A percentile compares a stretch with the other conserved stretches of the same genome.
Conservation (phyloP, 2,888 invertebrate species). For the Machimus rusticus region DNA sequence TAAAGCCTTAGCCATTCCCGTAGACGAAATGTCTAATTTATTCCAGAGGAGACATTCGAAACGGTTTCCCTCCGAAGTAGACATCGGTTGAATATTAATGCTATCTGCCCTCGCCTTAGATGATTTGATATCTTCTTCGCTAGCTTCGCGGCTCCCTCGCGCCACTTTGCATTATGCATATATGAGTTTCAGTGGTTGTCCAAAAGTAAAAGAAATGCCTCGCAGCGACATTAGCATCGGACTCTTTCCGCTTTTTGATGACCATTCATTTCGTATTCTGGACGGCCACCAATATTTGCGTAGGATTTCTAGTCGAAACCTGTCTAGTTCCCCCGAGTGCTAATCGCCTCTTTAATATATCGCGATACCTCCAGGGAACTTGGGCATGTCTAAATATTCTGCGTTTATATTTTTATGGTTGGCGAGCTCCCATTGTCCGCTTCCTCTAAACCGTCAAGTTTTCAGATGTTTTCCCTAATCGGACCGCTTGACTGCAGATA, state of each 20-base stretch:
- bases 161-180: neutral
- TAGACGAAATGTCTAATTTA: conserved; percentile 33
- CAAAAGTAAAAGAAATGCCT: conserved; percentile 8
- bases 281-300: conserved; percentile 10
- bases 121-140: conserved; percentile 18
- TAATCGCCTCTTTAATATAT: conserved; percentile 2
- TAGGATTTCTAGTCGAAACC: conserved; percentile 14
- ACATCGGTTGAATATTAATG: conserved; percentile 28
- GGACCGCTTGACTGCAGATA: neutral
- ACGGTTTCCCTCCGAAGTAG: conserved; percentile 19
- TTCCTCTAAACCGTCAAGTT: neutral
- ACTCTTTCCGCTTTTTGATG: conserved; percentile 26
- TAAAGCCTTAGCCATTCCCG: neutral
- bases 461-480: conserved; percentile 7
- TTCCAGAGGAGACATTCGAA: conserved; percentile 6
- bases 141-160: neutral
- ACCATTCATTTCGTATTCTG: conserved; percentile 21
- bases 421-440: neutral
- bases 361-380: neutral
- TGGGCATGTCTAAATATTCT: neutral
- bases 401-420: neutral
- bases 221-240: neutral
- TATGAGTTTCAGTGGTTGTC: conserved; percentile 3
- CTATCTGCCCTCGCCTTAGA: conserved; percentile 2
- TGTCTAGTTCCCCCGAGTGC: neutral